Base-by-base conservation (phyloP, 2,113 vertebrate species). In the Podarcis cretensis region DNA sequence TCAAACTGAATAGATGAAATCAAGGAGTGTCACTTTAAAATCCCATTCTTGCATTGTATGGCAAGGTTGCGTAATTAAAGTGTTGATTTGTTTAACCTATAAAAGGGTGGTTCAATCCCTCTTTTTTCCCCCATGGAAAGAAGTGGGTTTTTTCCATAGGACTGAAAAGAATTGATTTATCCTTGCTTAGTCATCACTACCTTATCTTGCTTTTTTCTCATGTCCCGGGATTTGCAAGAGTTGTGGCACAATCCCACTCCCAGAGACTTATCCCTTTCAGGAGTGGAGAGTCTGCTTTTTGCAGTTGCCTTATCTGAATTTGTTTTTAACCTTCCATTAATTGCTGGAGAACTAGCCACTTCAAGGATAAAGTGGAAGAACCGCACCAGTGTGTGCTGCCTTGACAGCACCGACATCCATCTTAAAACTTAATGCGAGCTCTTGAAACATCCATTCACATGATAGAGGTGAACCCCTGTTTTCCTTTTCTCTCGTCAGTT, bases 381-480 rank as follows among this genome's bases (percentile, higher is more conserved):
- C 3, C 12, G 1, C 10, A 37, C 4, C 21, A 37, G 30, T 71
- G 6, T 21, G 30, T 30, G 14, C 2, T 83, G 37, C 66, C 16
- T 71, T 16, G 18, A 73, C 27, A 57, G 54, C 32, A 69, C 1
- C 27, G 7, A 10, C 27, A 21, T 37, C 32, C 23, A 5, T 76
- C 32, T 65, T 40, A 76, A 18, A 78, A 9, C 23, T 63, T 32
- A 27, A 37, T 63, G 32, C 54, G 30, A 43, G 43, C 43, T 43
- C 20, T 75, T 40, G 5, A 20, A 30, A 65, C 16, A 63, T 76
- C 32, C 23, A 9, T 20, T 20, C 16, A 10, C 80, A 8, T 3
- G 40, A 32, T 21, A 40, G 59, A 59, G 27, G 63, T n/a, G 10
- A 27, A 27, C 43, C 10, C 66, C 1, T 0, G 4, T 18, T 0